Evolutionary conservation across 2,797 vertebrate genomes (phyloP).

Genomic region (Sarcophilus harrisii): DNA sequence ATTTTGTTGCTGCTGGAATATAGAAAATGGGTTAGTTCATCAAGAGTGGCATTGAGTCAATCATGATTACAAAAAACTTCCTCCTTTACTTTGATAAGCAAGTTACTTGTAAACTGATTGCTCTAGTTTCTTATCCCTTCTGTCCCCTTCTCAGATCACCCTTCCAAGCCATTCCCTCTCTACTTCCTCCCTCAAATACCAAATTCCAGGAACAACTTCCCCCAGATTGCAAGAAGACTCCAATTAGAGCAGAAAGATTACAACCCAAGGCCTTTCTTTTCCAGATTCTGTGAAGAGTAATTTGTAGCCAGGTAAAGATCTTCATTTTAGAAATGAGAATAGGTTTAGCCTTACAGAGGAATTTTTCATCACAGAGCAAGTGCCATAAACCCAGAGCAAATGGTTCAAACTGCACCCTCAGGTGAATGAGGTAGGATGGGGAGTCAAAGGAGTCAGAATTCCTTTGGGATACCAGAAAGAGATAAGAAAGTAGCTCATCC

Average conservation of each 20-base stretch:
- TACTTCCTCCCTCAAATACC: rapidly evolving
- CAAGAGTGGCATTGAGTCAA: background rate
- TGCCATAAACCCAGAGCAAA: background rate
- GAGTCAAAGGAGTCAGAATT: background rate
- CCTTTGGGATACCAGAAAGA: background rate
- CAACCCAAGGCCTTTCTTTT: background rate
- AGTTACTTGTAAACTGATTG: background rate
- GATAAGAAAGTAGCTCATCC: background rate
- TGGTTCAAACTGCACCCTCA: background rate
- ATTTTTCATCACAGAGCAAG: background rate
- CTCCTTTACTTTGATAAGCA: background rate
- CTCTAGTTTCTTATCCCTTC: background rate
- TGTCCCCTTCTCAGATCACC: background rate
- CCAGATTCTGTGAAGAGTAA: background rate
- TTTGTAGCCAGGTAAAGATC: background rate
- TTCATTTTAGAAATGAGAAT: background rate
- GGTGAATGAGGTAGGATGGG: background rate
- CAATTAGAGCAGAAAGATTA: background rate
- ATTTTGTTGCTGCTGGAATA: background rate
- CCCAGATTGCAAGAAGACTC: background rate
- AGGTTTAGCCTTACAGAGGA: background rate
- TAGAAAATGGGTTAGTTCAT: background rate
- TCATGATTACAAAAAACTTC: background rate
- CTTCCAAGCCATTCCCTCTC: background rate
- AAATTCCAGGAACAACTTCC: background rate